Base-by-base conservation (phyloP, 1,140 invertebrate genomes). In the Drosophila lini region DNA sequence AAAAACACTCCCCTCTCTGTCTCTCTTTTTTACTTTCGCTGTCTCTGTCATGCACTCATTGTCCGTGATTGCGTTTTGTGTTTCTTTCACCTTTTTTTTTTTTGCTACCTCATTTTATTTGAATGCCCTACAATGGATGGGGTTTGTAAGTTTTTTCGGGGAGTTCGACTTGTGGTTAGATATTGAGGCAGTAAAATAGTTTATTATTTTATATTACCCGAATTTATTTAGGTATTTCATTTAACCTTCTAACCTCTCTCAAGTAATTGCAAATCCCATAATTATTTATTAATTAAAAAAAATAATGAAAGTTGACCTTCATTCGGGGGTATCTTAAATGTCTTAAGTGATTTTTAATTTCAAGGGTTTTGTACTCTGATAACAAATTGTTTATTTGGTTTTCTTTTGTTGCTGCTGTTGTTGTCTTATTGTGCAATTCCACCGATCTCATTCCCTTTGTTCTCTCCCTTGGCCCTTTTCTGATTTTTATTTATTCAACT, bases 31-130 rank as follows among this genome's bases (percentile, higher is more conserved):
- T 76, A 38, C 38, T 74, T 28, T 44, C 61, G 45, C 69, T 56
- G 55, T 67, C 45, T 69, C 58, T 70, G 55, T 80, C 52, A 45
- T 31, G 47, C 58, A 75, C 64, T 81, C 65, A 76, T 76, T 81
- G 71, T 81, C 73, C 60, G 63, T 76, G 78, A 81, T 65, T 81
- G 71, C 78, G 71, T 61, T 57, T 80, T 52, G 70, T 52, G 59
- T 80, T 81, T 60, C n/a, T 42, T 76, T 64, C 61, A 42, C 63
- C 25, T 38, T 61, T 36, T 42, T 31, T 42, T 31, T 55, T 47
- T 25, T 56, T 28, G 32, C 57, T 48, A 44, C 16, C 34, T 28
- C 11, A 56, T 64, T 28, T 57, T 31, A 4, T 19, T 48, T 41
- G 38, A 7, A 10, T 55, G 13, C 19, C 34, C 32, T 55, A 9